phyloP scores from a whole-genome alignment of 2,888 invertebrate genomes.

The Acleris literana region DNA sequence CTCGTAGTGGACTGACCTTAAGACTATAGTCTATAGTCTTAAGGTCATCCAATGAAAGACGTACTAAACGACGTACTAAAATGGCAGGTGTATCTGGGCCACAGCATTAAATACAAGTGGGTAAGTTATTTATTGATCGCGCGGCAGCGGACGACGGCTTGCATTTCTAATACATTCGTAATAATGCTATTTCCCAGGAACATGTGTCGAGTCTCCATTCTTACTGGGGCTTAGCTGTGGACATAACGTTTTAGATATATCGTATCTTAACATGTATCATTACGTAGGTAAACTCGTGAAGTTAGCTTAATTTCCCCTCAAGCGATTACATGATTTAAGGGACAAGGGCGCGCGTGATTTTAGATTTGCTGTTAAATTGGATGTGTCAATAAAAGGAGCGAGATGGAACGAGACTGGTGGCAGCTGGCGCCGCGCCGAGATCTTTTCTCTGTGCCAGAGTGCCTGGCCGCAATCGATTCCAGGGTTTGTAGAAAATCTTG shows the following conservation, averaged over 20 bases:
- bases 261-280: not conserved
- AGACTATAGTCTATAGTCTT: no score
- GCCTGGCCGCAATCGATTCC: constrained; percentile 84
- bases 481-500: constrained; percentile 70
- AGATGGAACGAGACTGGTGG: constrained; percentile 80
- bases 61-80: no score
- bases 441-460: constrained; percentile 77
- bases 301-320: not conserved
- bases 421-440: constrained; percentile 74
- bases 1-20: no score
- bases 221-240: constrained; percentile 1
- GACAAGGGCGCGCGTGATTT: not conserved
- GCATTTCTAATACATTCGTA: constrained; percentile 44
- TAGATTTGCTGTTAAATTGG: constrained; percentile 21
- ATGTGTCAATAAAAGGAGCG: constrained; percentile 29
- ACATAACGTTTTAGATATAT: constrained; percentile 12
- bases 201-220: constrained; percentile 11
- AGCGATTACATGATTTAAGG: not conserved
- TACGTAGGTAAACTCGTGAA: not conserved
- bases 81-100: not conserved
- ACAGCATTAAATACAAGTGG: not conserved
- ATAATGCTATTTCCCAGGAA: constrained; percentile 32
- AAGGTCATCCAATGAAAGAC: not conserved
- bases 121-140: constrained; percentile 31
- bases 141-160: constrained; percentile 8